A percentile compares a stretch with the other conserved stretches of the same genome.
Conservation (phyloP, 2,888 invertebrate species). For the Melinopterus prodromus region DNA sequence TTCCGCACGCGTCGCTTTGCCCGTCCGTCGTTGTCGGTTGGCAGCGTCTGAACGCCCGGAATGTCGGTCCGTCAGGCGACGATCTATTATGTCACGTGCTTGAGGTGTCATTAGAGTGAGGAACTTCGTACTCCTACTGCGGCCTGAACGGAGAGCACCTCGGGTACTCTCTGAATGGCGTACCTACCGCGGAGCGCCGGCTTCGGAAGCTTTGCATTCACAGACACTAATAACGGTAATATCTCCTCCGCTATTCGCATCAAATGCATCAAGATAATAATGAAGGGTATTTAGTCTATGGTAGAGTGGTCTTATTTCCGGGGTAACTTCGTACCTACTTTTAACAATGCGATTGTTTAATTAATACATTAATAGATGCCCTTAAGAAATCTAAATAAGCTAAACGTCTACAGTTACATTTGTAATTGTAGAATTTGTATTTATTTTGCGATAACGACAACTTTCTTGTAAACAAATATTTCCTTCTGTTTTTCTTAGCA, state of each 20-base stretch:
- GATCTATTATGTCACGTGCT: slow-evolving; percentile 4
- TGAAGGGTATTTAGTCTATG: neutral
- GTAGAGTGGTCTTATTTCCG: neutral
- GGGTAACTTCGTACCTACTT: neutral
- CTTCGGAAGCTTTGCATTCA: neutral
- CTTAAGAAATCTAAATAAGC: no score
- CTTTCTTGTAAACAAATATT: no score
- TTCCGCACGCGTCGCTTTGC: neutral
- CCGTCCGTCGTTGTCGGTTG: no score
- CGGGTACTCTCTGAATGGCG: neutral
- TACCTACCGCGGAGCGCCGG: neutral
- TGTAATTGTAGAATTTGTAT: no score
- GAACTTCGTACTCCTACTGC: neutral
- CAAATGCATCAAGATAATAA: neutral
- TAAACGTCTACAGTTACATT: no score
- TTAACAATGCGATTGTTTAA: no score
- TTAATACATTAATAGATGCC: no score
- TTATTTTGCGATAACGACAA: no score
- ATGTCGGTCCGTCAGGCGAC: neutral
- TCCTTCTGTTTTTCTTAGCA: no score
- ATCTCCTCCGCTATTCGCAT: neutral
- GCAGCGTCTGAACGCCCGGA: neutral
- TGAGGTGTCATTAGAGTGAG: neutral
- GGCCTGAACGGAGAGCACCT: neutral
- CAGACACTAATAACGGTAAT: neutral